These are phyloP conservation scores for Ageneiosus marmoratus DNA, from an alignment of 2,113 vertebrate species.

Conservation along the genomic window DNA sequence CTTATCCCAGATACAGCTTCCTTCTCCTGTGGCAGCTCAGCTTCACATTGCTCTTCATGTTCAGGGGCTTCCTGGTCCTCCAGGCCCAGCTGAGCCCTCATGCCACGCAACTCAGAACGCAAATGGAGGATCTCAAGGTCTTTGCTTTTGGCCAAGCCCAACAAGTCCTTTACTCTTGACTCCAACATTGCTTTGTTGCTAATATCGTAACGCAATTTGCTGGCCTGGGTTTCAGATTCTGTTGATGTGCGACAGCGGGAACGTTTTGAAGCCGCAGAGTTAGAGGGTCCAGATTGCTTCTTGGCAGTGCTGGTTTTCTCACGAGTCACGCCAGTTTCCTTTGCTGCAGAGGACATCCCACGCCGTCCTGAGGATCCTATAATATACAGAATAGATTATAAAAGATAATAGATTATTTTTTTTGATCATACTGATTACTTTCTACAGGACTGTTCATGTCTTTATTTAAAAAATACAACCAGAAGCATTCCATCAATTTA, in stretches of 20 bases:
- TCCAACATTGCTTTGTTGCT: conserved; percentile 83
- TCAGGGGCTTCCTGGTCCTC: conserved; percentile 38
- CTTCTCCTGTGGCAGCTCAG: conserved; percentile 59
- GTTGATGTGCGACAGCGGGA: conserved; percentile 73
- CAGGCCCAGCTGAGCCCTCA: conserved; percentile 81
- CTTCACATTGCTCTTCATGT: conserved; percentile 21
- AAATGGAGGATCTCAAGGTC: conserved; percentile 84
- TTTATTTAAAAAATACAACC: background rate
- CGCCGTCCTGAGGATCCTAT: conserved; percentile 67
- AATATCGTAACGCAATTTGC: conserved; percentile 85
- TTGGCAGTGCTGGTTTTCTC: conserved; percentile 75
- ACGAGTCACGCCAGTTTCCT: conserved; percentile 76
- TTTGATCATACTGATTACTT: background rate
- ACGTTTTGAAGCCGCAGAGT: conserved; percentile 69
- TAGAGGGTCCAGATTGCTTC: conserved; percentile 64
- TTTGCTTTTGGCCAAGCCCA: conserved; percentile 81
- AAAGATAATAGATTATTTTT: background rate
- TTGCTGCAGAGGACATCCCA: conserved; percentile 72
- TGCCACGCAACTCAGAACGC: conserved; percentile 78
- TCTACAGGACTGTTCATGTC: background rate
- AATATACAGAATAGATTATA: background rate
- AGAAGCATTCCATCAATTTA: background rate
- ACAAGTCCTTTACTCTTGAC: conserved; percentile 81
- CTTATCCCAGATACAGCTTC: conserved; percentile 63
- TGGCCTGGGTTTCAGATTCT: conserved; percentile 77